phyloP scores from a whole-genome alignment of 1,140 invertebrate genomes.

The Macrosteles quadrilineatus region DNA sequence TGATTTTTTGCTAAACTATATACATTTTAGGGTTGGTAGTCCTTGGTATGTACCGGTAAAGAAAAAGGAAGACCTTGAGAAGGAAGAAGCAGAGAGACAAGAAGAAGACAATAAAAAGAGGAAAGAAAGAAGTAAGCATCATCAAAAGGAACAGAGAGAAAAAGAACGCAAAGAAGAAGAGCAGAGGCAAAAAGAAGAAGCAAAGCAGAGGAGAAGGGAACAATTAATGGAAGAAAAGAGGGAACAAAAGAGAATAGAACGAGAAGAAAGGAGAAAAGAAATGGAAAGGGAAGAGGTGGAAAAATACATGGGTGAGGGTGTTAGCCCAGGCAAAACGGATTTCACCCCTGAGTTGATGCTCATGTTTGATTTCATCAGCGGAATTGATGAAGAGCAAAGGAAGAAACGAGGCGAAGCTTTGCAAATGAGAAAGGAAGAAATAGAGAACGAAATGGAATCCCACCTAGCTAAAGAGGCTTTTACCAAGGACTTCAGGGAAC shows the following conservation, averaged over 20 bases:
- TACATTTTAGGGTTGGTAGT: no score
- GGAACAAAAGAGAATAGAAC: neutral
- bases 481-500: neutral
- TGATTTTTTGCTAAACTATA: no score
- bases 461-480: neutral
- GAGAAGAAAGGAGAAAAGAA: neutral
- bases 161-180: neutral
- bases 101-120: neutral
- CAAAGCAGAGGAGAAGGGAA: neutral
- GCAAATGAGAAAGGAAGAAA: slow-evolving; percentile 4
- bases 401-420: neutral
- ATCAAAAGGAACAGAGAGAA: neutral
- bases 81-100: no score
- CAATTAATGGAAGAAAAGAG: neutral
- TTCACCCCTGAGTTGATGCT: neutral
- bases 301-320: neutral
- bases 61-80: no score
- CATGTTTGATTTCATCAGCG: neutral
- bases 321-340: neutral
- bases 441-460: neutral
- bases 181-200: neutral
- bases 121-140: neutral
- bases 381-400: neutral
- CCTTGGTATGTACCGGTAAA: no score
- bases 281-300: neutral